Evolutionary conservation across 2,888 invertebrate species (phyloP), one percentile per base, ranked within the genome.

Genomic region (Stenichneumon culpator): DNA sequence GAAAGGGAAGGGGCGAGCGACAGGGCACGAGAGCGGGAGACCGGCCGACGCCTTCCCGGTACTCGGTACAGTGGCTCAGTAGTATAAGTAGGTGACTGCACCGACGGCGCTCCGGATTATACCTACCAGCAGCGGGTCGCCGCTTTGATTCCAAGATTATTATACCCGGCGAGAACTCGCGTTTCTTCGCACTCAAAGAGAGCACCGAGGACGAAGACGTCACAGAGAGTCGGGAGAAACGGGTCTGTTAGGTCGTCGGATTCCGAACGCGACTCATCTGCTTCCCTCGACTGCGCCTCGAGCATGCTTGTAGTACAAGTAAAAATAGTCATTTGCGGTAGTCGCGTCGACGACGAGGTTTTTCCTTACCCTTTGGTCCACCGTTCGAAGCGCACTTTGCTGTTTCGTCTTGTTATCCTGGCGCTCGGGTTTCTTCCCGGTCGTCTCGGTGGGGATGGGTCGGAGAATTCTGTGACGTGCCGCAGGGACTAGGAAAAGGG

Each of bases 111-210:
- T 65, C 32, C 44, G 74, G 78, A 82, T 79, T 79, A 74, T 22
- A 47, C 63, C 68, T 36, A 68, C 52, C 52, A 22, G 63, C 63
- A 70, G 70, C 52, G 16, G 32, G 72, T 50, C 7, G 25, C 19
- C 32, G 60, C 81, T 81, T 77, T 82, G 74, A 74, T 63, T 63
- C 32, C 9, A 14, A 32, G 69, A 63, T 57, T 82, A 73, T 73
- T 63, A 74, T 84, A 74, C 72, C 77, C 74, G 63, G 78, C 78
- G 25, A 52, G 32, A n/a, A 69, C n/a, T 79, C 70, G 22, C 32
- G 28, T 65, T 78, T 69, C 44, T 78, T 70, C 60, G 54, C 22
- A n/a, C n/a, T 65, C 28, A 54, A 50, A 80, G 22, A 22, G 44
- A 44, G 0, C 44, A 11, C 44, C 57, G 60, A 14, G 52, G 14